A percentile compares a stretch with the other conserved stretches of the same genome.
These are phyloP conservation scores for Ashinkailepas kermadecensis DNA, from an alignment of 2,888 invertebrate genomes.

Conservation along the genomic window DNA sequence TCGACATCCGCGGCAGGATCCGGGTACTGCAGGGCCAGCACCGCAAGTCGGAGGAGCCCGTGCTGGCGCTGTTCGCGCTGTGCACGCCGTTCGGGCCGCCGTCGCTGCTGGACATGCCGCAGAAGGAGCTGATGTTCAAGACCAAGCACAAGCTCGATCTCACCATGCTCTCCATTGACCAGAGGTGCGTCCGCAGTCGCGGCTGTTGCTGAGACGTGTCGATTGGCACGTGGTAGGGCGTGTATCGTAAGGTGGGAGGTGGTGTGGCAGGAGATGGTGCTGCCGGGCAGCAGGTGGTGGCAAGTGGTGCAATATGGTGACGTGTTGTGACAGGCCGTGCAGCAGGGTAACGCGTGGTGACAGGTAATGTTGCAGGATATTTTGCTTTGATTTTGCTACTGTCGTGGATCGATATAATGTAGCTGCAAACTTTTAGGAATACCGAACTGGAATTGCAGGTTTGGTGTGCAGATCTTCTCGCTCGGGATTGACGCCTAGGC, in stretches of 20 bases:
- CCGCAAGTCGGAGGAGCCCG: constrained; percentile 86
- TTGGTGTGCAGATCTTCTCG: too few species aligned
- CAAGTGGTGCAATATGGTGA: too few species aligned
- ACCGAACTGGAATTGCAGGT: too few species aligned
- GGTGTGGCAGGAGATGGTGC: too few species aligned
- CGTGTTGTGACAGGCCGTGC: too few species aligned
- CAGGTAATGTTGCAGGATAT: not conserved
- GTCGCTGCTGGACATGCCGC: constrained; percentile 89
- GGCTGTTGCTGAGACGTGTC: not conserved
- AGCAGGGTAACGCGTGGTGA: too few species aligned
- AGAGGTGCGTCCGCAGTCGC: constrained; percentile 53
- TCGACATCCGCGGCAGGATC: constrained; percentile 95
- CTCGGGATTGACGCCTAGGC: too few species aligned
- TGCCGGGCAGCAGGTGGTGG: too few species aligned
- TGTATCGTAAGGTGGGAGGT: too few species aligned
- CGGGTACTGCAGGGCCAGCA: constrained; percentile 95
- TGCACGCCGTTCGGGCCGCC: constrained; percentile 99
- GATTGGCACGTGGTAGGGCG: too few species aligned
- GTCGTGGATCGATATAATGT: too few species aligned
- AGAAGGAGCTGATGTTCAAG: constrained; percentile 99
- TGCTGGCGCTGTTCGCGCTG: constrained; percentile 89
- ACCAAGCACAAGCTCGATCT: constrained; percentile 98
- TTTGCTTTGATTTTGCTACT: constrained; percentile 10
- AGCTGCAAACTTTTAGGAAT: too few species aligned
- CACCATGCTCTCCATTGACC: constrained; percentile 93